These are phyloP conservation scores for Trachurus trachurus DNA, from an alignment of 2,797 vertebrate species.

Conservation along the genomic window DNA sequence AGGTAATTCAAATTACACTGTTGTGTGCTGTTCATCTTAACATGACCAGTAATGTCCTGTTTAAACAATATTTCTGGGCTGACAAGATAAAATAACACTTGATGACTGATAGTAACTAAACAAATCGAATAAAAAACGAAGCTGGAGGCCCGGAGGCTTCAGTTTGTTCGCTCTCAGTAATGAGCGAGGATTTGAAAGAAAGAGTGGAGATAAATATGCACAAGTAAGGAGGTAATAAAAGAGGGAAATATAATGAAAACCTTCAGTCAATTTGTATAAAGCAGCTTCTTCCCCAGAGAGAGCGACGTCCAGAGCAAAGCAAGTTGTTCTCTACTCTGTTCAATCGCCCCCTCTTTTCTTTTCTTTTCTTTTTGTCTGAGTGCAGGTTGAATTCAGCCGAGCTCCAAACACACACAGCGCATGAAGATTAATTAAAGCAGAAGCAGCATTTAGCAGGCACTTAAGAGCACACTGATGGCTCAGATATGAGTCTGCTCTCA, in stretches of 20 bases:
- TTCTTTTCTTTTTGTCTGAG: slow-evolving; percentile 31
- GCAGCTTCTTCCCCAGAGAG: slow-evolving; percentile 72
- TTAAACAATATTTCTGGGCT: neutral
- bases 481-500: slow-evolving; percentile 87
- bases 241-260: slow-evolving; percentile 60
- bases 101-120: neutral
- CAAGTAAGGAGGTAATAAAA: slow-evolving; percentile 56
- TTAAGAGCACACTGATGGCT: slow-evolving; percentile 88
- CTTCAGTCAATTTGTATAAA: slow-evolving; percentile 48
- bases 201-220: slow-evolving; percentile 56
- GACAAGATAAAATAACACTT: neutral
- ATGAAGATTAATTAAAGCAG: slow-evolving; percentile 98
- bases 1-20: neutral
- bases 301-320: slow-evolving; percentile 90
- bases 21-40: neutral
- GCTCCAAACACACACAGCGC: slow-evolving; percentile 89
- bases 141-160: neutral
- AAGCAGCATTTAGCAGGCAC: slow-evolving; percentile 91
- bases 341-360: slow-evolving; percentile 7
- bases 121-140: slow-evolving; percentile 11
- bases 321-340: slow-evolving; percentile 59
- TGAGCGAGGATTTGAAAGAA: slow-evolving; percentile 22
- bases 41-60: neutral
- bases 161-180: slow-evolving; percentile 46
- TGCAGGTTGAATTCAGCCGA: slow-evolving; percentile 75